These are phyloP conservation scores for Meandrina meandrites DNA, from an alignment of 92 coral and sea anemone species.

Conservation along the genomic window DNA sequence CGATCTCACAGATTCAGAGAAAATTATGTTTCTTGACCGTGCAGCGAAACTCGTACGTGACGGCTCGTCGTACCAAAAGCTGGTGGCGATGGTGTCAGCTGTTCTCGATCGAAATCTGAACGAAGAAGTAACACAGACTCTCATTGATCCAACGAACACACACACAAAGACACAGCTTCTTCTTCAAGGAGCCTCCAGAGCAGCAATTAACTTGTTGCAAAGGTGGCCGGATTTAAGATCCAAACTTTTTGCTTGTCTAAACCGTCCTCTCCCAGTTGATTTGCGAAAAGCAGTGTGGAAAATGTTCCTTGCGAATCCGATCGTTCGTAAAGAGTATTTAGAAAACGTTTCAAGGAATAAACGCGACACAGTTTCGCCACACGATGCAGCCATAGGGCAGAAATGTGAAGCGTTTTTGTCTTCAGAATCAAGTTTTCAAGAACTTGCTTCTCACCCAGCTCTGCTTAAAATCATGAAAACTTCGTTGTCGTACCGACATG, in stretches of 20 bases:
- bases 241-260: constrained; percentile 69
- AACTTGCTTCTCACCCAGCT: constrained; percentile 40
- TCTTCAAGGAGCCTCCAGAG: constrained; percentile 61
- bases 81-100: constrained; percentile 64
- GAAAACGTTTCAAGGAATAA: constrained; percentile 23
- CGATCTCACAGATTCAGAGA: constrained; percentile 84
- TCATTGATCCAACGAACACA: constrained; percentile 62
- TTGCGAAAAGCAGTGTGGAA: constrained; percentile 78
- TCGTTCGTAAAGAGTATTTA: constrained; percentile 49
- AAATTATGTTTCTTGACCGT: constrained; percentile 80
- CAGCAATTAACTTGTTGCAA: constrained; percentile 63
- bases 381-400: constrained; percentile 63
- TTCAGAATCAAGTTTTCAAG: constrained; percentile 49
- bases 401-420: constrained; percentile 76
- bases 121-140: constrained; percentile 57
- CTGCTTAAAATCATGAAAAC: constrained; percentile 49
- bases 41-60: constrained; percentile 77
- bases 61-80: constrained; percentile 56
- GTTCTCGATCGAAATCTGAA: constrained; percentile 73
- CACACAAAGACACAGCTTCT: constrained; percentile 73
- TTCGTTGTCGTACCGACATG: constrained; percentile 42
- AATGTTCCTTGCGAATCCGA: constrained; percentile 65
- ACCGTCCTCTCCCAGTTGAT: constrained; percentile 72
- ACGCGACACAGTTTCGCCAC: constrained; percentile 23
- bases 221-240: constrained; percentile 81